phyloP scores from a whole-genome alignment of 1,140 invertebrate species.

The Coptotermes formosanus region DNA sequence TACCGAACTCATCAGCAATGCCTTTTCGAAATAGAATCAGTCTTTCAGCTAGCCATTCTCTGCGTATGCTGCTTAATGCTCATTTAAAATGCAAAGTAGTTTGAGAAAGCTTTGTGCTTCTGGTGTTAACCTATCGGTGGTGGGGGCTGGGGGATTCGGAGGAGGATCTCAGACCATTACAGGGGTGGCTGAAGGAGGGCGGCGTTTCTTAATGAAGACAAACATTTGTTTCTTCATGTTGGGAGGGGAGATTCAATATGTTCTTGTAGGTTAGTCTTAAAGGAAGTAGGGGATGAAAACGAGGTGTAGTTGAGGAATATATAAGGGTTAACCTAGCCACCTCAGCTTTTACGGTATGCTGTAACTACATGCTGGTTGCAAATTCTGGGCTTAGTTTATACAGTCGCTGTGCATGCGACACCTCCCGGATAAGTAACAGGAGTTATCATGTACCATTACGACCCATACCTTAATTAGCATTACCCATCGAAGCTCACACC shows the following conservation, averaged over 20 bases:
- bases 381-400: neutral
- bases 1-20: neutral
- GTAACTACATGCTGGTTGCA: neutral
- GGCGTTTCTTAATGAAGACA: neutral
- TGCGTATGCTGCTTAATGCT: neutral
- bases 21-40: neutral
- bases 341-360: neutral
- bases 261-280: neutral
- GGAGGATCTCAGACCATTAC: neutral
- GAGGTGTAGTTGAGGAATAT: neutral
- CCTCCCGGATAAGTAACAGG: neutral
- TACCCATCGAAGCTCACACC: no score
- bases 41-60: neutral
- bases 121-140: neutral
- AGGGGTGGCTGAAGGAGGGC: neutral
- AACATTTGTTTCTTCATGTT: neutral
- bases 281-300: neutral
- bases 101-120: neutral
- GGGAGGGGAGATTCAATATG: neutral
- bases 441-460: no score
- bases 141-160: no score
- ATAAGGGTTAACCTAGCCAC: neutral
- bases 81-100: conserved; percentile 7
- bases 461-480: no score
- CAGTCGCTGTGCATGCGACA: neutral